These are phyloP conservation scores for Drosophila aff. DNA, from an alignment of 1,140 invertebrate genomes.

Conservation along the genomic window DNA sequence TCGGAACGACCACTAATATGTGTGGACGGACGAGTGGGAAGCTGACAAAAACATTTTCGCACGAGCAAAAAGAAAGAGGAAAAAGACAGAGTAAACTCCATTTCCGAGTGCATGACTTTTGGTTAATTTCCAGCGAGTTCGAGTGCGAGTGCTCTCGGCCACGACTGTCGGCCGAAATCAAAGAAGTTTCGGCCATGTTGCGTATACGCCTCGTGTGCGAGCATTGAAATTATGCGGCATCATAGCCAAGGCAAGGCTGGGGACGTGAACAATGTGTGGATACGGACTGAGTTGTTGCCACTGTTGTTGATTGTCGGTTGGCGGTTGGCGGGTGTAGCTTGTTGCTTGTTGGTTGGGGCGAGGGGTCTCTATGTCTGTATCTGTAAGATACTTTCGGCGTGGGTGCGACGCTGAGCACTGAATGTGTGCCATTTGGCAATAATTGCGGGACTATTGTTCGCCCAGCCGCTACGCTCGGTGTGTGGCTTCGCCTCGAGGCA, in stretches of 20 bases:
- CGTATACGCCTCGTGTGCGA: conserved; percentile 76
- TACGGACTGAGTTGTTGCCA: conserved; percentile 52
- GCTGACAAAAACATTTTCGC: conserved; percentile 68
- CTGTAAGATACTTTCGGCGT: conserved; percentile 55
- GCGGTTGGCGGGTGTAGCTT: too few relatives aligned
- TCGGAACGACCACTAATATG: conserved; percentile 21
- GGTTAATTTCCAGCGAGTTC: conserved; percentile 54
- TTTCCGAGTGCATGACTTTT: conserved; percentile 78
- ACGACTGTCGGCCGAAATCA: conserved; percentile 64
- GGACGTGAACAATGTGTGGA: conserved; percentile 30
- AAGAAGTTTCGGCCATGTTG: conserved; percentile 71
- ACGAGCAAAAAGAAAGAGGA: conserved; percentile 49
- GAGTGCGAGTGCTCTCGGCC: conserved; percentile 1
- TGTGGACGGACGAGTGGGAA: conserved; percentile 50
- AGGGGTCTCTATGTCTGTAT: conserved; percentile 36
- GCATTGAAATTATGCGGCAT: conserved; percentile 65
- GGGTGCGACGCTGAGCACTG: conserved; percentile 24
- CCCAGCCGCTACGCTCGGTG: conserved; percentile 71
- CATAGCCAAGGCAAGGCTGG: conserved; percentile 56
- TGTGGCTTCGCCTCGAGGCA: conserved; percentile 77
- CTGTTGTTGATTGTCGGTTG: conserved; percentile 25
- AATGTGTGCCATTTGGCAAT: conserved; percentile 77
- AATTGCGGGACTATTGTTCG: conserved; percentile 75
- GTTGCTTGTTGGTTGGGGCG: conserved; percentile 11
- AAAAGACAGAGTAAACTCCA: conserved; percentile 51